Conservation (phyloP, 2,113 vertebrate genomes). For the Tachysurus fulvidraco region DNA sequence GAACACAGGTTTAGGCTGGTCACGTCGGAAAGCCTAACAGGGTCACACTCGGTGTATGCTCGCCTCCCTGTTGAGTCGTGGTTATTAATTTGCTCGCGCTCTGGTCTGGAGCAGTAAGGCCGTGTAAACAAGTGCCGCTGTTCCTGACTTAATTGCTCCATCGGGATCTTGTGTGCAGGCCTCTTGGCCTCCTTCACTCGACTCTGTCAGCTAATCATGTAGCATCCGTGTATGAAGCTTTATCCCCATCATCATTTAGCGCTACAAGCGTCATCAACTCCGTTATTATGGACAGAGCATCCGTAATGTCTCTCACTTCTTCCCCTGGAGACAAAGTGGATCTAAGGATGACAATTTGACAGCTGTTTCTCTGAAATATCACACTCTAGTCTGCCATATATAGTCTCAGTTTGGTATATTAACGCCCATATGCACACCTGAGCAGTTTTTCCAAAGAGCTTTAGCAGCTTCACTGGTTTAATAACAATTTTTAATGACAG, state of each 20-base stretch:
- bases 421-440: not conserved
- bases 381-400: constrained; percentile 1
- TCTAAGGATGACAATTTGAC: constrained; percentile 19
- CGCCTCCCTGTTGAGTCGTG: constrained; percentile 36
- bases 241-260: constrained; percentile 38
- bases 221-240: not conserved
- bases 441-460: not conserved
- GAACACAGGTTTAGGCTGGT: not conserved
- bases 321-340: constrained; percentile 32
- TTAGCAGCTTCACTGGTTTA: constrained; percentile 6
- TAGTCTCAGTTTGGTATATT: constrained; percentile 8
- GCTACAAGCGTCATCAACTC: constrained; percentile 50
- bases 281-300: constrained; percentile 29
- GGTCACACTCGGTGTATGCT: constrained; percentile 12
- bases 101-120: constrained; percentile 39
- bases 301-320: constrained; percentile 43
- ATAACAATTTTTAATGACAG: constrained; percentile 14
- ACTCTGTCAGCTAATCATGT: constrained; percentile 34
- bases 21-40: not conserved
- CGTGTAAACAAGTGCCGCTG: constrained; percentile 49
- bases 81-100: constrained; percentile 52
- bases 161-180: constrained; percentile 43
- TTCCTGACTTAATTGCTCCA: constrained; percentile 51
- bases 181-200: constrained; percentile 9
- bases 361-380: constrained; percentile 32